Base-by-base conservation (phyloP, 2,113 vertebrate genomes). In the Nanger granti region DNA sequence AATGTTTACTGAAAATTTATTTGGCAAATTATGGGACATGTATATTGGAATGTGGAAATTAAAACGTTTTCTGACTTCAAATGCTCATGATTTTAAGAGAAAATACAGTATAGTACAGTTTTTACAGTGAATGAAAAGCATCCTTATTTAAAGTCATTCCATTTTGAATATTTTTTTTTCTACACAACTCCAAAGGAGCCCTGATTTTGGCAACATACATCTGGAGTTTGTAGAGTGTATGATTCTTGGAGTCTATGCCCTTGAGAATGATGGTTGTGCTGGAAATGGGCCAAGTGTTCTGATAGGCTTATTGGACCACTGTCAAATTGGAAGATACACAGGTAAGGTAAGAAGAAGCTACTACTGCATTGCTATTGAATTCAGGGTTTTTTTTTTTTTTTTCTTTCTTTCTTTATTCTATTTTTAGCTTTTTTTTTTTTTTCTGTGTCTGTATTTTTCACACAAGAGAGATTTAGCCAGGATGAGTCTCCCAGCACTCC, bases 191-290 rank as follows among this genome's bases (percentile, higher is more conserved):
- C 9, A 7, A 47, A 84, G 8, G 9, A 41, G 7, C 24, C 37
- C 4, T 57, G 31, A 73, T 49, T 4, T 57, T 83, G 29, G 9
- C 3, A 87, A 73, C 5, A 31, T 17, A 41, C 1, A 54, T 15
- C 7, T 93, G 20, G 13, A 82, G 24, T 28, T 22, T 47, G 1
- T 2, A 44, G 29, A 62, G 26, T 59, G 8, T 79, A 6, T 60
- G 24, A 83, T 1, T 52, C 18, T 15, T 18, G 5, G 5, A 0
- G 2, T 26, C 34, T 69, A 18, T 4, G 20, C 13, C 10, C 11
- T 44, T 47, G n/a, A 24, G 9, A 47, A 6, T 3, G 3, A 34
- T 62, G 14, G 8, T 60, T 14, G 4, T 57, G 15, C 9, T 57
- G 18, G 15, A 49, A 57, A 66, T 59, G 37, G n/a, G 13, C 26